Conservation (phyloP, 1,140 invertebrate species). For the Drosophila punjabiensis region DNA sequence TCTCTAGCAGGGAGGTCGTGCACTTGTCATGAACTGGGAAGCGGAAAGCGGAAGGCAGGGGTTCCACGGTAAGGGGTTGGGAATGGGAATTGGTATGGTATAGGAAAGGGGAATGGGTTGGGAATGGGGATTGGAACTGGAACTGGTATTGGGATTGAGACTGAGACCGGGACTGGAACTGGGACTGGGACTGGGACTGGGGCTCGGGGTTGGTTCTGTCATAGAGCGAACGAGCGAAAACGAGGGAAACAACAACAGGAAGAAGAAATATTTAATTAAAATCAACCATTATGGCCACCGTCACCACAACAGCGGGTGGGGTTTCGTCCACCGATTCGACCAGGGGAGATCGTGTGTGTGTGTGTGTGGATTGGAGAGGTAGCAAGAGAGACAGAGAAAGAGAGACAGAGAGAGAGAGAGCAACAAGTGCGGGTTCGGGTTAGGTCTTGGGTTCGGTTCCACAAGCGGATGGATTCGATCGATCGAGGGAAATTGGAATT, state of each 20-base stretch:
- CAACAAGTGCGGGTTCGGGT: conserved; percentile 8
- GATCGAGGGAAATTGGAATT: conserved; percentile 39
- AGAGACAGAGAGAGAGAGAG: neutral
- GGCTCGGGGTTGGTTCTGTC: conserved; percentile 4
- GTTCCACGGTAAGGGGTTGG: neutral
- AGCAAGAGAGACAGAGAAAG: neutral
- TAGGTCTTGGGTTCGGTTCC: neutral
- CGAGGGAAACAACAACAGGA: conserved; percentile 78
- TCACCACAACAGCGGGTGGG: conserved; percentile 60
- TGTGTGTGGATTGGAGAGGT: neutral
- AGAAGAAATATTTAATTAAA: conserved; percentile 84
- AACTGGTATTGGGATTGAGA: neutral
- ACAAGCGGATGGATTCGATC: conserved; percentile 10
- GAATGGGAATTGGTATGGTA: neutral
- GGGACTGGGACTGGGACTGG: neutral
- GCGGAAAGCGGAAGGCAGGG: conserved; percentile 8
- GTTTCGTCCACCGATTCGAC: conserved; percentile 19
- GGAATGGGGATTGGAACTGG: neutral
- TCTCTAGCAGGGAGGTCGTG: neutral
- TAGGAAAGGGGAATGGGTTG: neutral
- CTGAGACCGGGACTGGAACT: neutral
- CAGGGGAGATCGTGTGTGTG: conserved; percentile 5
- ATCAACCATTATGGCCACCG: conserved; percentile 80
- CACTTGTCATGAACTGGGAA: conserved; percentile 40
- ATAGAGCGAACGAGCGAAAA: conserved; percentile 38